Conservation (phyloP, 2,888 invertebrate genomes). For the Drosophila colorata region DNA sequence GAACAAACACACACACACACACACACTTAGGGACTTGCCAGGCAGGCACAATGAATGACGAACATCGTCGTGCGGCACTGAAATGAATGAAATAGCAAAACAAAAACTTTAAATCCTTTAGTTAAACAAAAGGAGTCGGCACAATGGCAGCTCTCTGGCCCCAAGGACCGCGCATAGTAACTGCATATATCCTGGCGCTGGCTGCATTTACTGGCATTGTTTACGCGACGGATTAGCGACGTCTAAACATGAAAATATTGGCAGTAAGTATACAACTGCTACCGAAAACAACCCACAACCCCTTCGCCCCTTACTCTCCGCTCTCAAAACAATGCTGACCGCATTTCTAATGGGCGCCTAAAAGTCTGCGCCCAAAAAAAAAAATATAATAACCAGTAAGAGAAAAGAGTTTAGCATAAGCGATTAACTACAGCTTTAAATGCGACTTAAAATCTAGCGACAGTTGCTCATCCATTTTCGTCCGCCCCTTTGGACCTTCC, state of each 20-base stretch:
- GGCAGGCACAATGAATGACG: slow-evolving; percentile 58
- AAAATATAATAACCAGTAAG: neutral
- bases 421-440: slow-evolving; percentile 41
- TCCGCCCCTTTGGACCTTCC: neutral
- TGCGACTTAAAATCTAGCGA: slow-evolving; percentile 26
- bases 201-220: slow-evolving; percentile 60
- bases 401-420: slow-evolving; percentile 31
- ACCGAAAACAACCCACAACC: neutral
- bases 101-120: slow-evolving; percentile 76
- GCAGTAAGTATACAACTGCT: slow-evolving; percentile 49
- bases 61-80: slow-evolving; percentile 41
- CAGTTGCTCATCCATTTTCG: neutral
- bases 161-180: slow-evolving; percentile 24
- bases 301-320: neutral
- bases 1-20: slow-evolving; percentile 17
- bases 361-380: slow-evolving; percentile 30
- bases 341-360: slow-evolving; percentile 47
- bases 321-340: slow-evolving; percentile 60
- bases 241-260: slow-evolving; percentile 72
- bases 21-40: neutral
- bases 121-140: slow-evolving; percentile 68
- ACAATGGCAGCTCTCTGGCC: slow-evolving; percentile 50
- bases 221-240: slow-evolving; percentile 70
- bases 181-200: slow-evolving; percentile 7
- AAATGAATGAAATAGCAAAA: slow-evolving; percentile 70